Evolutionary conservation across 2,113 vertebrate genomes (phyloP), one percentile per base, ranked within the genome.

Genomic region (Marcusenius ussheri): DNA sequence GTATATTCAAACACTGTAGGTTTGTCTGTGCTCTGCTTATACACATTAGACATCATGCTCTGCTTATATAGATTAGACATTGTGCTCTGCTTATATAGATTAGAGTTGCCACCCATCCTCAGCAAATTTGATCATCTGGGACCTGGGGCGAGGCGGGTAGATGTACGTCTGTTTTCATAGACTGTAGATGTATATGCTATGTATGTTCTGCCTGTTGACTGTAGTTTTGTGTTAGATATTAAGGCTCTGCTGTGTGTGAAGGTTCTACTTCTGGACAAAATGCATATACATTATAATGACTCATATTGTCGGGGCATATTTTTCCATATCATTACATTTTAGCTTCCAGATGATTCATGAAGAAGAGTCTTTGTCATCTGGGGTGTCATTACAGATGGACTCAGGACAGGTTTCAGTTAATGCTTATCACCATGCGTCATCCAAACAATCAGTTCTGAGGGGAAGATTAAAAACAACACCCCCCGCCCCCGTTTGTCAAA

Each of bases 341-440:
- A 74, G 92, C 90, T 86, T 91, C 91, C 27, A 88, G 83, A n/a
- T 80, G 74, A 80, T 39, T 80, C 74, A 39, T 17, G 31, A 42
- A 19, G 74, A 80, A 42, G 24, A 46, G 42, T 46, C 83, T 85
- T n/a, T n/a, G n/a, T 85, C 83, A 46, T 84, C 83, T 42, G 83
- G 42, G 83, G 83, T 84, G 83, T 42, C 83, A 85, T 47, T 46
- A 83, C 39, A 46, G 80, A 19, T 39, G 39, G 31, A 47, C 13
- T 46, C 45, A 13, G 83, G 21, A 85, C 17, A 46, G 46, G 83
- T 6, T 85, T 85, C 83, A n/a, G 46, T 93, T 92, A 93, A 93
- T 90, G 87, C 92, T 90, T 91, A 93, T 92, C 91, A 91, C 92
- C 62, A 91, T 92, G 49, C 86, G 9, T 51, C 86, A 87, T 31